Evolutionary conservation across 2,113 vertebrate species (phyloP).

Genomic region (Acrocephalus arundinaceus): DNA sequence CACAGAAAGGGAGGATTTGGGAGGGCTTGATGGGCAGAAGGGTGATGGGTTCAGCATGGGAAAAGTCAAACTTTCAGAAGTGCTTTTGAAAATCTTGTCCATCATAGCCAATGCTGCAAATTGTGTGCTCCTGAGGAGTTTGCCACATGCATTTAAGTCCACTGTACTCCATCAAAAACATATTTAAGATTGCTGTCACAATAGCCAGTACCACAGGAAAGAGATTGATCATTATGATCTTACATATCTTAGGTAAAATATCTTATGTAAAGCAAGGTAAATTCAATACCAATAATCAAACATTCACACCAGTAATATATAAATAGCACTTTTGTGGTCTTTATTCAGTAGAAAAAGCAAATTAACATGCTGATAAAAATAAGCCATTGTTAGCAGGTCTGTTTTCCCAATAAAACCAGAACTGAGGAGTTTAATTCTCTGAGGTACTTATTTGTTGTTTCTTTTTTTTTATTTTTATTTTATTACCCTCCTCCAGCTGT

Average conservation of each 20-base stretch:
- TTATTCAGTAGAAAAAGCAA: neutral
- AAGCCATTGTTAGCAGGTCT: neutral
- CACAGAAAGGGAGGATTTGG: neutral
- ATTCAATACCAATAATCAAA: neutral
- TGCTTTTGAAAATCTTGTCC: neutral
- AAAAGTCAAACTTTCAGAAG: neutral
- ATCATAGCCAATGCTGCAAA: neutral
- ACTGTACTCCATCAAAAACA: neutral
- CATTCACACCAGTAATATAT: neutral
- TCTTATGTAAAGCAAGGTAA: neutral
- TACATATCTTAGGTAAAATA: neutral
- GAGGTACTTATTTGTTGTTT: neutral
- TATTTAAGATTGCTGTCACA: neutral
- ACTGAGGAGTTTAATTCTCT: conserved; percentile 51
- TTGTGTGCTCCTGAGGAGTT: rapidly evolving
- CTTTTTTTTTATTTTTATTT: conserved; percentile 66
- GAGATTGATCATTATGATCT: neutral
- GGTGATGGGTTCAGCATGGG: neutral
- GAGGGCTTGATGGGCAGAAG: neutral
- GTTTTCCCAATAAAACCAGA: conserved; percentile 48
- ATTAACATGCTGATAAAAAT: neutral
- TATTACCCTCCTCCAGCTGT: conserved; percentile 65
- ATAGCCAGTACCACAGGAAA: neutral
- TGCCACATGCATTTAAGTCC: neutral
- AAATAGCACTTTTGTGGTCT: neutral